phyloP scores from a whole-genome alignment of 2,888 invertebrate species.

The Pteria penguin region DNA sequence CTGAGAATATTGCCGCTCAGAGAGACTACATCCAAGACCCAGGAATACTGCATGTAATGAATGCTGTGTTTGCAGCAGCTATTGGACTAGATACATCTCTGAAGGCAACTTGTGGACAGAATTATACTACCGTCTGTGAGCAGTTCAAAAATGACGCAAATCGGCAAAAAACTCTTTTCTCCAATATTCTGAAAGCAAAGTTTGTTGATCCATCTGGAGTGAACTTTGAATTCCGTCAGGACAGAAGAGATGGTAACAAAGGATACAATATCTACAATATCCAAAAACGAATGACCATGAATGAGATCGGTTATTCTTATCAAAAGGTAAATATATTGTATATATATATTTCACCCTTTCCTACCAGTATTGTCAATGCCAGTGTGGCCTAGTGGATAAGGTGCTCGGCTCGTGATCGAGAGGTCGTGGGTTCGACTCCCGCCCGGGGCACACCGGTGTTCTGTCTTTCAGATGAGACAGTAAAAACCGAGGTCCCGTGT shows the following conservation, averaged over 20 bases:
- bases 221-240: conserved; percentile 61
- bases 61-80: conserved; percentile 75
- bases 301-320: conserved; percentile 44
- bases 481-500: too few relatives aligned
- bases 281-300: conserved; percentile 32
- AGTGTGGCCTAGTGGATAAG: too few relatives aligned
- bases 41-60: conserved; percentile 73
- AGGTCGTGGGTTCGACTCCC: too few relatives aligned
- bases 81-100: conserved; percentile 70
- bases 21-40: conserved; percentile 70
- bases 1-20: conserved; percentile 54
- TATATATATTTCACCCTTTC: too few relatives aligned
- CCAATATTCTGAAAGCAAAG: conserved; percentile 60
- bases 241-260: conserved; percentile 67
- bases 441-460: too few relatives aligned
- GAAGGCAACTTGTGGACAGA: conserved; percentile 61
- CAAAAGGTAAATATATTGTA: conserved; percentile 49
- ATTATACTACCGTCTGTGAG: conserved; percentile 72
- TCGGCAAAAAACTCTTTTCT: conserved; percentile 53
- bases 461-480: too few relatives aligned
- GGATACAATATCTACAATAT: conserved; percentile 67
- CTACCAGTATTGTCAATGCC: too few relatives aligned
- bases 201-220: conserved; percentile 68
- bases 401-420: too few relatives aligned
- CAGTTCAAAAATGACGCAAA: conserved; percentile 58